Evolutionary conservation across 2,113 vertebrate genomes (phyloP).

Genomic region (Cochlearius cochlearius): DNA sequence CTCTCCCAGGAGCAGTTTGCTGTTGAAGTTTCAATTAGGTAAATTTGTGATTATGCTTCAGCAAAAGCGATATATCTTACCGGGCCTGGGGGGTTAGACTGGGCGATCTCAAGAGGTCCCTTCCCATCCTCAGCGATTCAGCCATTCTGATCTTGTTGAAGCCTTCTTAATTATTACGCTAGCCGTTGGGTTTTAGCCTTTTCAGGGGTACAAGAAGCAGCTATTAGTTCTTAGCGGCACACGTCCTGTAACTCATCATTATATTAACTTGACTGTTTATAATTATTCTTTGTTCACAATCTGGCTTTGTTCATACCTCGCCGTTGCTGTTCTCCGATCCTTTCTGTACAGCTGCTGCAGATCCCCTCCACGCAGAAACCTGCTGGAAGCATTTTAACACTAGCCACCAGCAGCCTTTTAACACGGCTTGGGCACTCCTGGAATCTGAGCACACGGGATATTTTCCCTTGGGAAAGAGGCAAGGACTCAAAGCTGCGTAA

Average conservation of each 20-base stretch:
- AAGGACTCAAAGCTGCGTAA: not conserved
- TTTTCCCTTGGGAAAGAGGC: not conserved
- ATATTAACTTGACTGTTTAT: not conserved
- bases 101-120: not conserved
- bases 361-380: not conserved
- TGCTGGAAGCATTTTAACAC: not conserved
- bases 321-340: not conserved
- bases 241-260: not conserved
- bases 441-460: not conserved
- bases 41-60: not conserved
- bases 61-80: not conserved
- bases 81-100: not conserved
- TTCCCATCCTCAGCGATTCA: not conserved
- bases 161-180: not conserved
- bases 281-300: not conserved
- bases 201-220: not conserved
- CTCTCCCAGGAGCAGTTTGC: not conserved
- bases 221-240: conserved; percentile 11
- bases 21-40: not conserved
- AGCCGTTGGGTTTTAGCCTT: not conserved
- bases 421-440: too few relatives aligned
- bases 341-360: not conserved
- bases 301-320: not conserved
- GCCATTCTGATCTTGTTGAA: not conserved
- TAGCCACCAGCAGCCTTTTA: not conserved